Percentiles rank a stretch among this genome's conserved stretches.
phyloP scores from a whole-genome alignment of 2,797 vertebrate genomes.

The Hypotaenidia okinawae region DNA sequence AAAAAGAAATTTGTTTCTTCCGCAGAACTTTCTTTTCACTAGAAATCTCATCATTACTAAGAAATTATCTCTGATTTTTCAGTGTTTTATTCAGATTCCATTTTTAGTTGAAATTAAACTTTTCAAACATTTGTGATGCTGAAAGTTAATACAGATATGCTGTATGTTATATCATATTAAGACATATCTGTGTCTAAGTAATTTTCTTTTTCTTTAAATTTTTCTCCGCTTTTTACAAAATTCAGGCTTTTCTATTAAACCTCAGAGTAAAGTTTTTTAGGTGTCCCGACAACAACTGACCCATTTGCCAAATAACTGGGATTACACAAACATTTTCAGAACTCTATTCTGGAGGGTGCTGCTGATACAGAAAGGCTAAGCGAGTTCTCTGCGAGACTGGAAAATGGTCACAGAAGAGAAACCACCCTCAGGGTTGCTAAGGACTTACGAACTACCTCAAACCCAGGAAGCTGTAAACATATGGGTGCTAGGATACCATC shows the following conservation, averaged over 20 bases:
- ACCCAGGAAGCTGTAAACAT: neutral
- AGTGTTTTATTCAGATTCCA: neutral
- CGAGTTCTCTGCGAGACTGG: neutral
- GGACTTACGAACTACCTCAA: neutral
- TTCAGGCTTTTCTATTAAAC: neutral
- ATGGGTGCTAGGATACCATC: neutral
- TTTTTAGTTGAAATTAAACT: neutral
- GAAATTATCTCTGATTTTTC: neutral
- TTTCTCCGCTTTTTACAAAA: neutral
- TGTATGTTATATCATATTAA: neutral
- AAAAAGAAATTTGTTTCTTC: neutral
- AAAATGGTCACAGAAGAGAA: neutral
- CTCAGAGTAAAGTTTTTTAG: neutral
- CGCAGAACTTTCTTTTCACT: neutral
- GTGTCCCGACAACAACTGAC: neutral
- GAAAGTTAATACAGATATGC: neutral
- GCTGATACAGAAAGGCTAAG: neutral
- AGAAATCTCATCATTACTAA: neutral
- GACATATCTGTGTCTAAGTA: neutral
- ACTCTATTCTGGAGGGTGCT: neutral
- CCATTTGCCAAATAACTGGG: neutral
- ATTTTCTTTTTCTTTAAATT: neutral
- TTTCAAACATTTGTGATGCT: neutral
- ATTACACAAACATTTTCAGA: neutral
- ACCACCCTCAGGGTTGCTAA: neutral